A percentile compares a stretch with the other conserved stretches of the same genome.
Conservation (phyloP, 2,113 vertebrate genomes). For the Anguilla japonica region DNA sequence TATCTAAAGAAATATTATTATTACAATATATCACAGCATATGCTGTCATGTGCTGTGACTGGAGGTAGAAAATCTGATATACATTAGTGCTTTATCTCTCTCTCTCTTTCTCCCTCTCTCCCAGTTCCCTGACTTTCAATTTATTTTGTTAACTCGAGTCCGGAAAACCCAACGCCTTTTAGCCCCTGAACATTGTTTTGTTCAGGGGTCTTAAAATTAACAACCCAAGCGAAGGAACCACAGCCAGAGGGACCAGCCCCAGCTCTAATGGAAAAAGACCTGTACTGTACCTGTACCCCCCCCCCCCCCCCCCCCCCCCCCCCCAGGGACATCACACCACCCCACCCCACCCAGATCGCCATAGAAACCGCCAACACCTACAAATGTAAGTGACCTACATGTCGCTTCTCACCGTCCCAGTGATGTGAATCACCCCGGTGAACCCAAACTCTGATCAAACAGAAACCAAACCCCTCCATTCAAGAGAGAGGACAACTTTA, state of each 20-base stretch:
- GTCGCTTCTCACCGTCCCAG: background rate
- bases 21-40: conserved; percentile 62
- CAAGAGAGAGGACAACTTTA: background rate
- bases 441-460: conserved; percentile 7
- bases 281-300: background rate
- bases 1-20: conserved; percentile 65
- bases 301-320: too few species aligned
- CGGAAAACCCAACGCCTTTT: background rate
- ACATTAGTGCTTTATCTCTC: conserved; percentile 32
- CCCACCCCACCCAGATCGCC: background rate
- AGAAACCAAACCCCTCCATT: conserved; percentile 14
- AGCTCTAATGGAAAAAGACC: background rate
- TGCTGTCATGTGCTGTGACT: conserved; percentile 51
- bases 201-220: background rate
- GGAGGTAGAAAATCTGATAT: conserved; percentile 38
- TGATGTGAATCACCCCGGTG: background rate
- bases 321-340: background rate
- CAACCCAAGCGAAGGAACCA: background rate
- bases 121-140: background rate
- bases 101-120: background rate
- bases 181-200: background rate
- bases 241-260: background rate
- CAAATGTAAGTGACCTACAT: background rate
- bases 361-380: background rate
- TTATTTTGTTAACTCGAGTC: background rate